phyloP scores from a whole-genome alignment of 92 coral and sea anemone genomes.

The Palythoa grandiflora region DNA sequence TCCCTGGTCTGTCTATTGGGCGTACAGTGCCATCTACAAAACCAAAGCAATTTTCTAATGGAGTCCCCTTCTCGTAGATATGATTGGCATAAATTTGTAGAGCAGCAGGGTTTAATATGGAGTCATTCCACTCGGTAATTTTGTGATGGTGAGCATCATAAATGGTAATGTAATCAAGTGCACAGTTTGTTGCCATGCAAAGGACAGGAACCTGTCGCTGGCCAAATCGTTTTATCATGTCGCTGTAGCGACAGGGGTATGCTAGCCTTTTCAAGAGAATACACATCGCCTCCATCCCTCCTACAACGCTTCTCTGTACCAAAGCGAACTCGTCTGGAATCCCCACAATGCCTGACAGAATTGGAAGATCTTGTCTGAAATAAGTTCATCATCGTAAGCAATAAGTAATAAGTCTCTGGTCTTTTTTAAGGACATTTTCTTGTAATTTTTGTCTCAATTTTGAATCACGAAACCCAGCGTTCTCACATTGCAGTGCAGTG shows the following conservation, averaged over 20 bases:
- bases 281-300: conserved; percentile 68
- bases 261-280: conserved; percentile 70
- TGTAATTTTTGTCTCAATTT: conserved; percentile 1
- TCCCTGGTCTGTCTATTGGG: too few species aligned
- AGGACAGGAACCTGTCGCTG: conserved; percentile 68
- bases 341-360: conserved; percentile 58
- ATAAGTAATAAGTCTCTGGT: conserved; percentile 61
- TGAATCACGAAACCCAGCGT: conserved; percentile 32
- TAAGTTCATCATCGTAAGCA: conserved; percentile 59
- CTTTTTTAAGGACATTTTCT: conserved; percentile 64
- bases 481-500: conserved; percentile 28
- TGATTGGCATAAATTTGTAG: conserved; percentile 55
- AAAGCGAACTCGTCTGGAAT: conserved; percentile 59
- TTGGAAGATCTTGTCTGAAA: conserved; percentile 55
- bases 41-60: conserved; percentile 61
- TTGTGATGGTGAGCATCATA: conserved; percentile 55
- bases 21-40: too few species aligned
- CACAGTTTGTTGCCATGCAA: conserved; percentile 75
- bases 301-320: conserved; percentile 64
- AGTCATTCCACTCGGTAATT: conserved; percentile 70
- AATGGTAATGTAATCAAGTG: conserved; percentile 69
- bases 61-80: conserved; percentile 58
- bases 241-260: conserved; percentile 67
- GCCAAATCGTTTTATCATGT: conserved; percentile 65
- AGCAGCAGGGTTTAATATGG: conserved; percentile 52